Evolutionary conservation across 1,140 invertebrate genomes (phyloP).

Genomic region (Vanessa tameamea): DNA sequence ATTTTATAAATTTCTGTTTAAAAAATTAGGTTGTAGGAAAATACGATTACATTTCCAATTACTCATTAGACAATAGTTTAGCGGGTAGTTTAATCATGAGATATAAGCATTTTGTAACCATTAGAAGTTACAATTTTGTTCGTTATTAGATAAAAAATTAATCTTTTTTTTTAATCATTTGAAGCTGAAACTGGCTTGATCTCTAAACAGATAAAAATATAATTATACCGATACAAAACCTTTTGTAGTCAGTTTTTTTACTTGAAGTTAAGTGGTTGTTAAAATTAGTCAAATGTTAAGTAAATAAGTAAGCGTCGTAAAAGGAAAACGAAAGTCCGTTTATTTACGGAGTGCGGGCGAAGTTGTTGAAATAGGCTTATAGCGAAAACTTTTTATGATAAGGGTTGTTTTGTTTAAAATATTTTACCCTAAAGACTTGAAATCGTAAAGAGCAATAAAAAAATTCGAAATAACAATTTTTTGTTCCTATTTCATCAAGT

Average conservation of each 20-base stretch:
- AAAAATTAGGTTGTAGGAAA: too few species aligned
- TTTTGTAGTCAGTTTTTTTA: not conserved
- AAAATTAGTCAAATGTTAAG: not conserved
- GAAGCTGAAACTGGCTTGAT: too few species aligned
- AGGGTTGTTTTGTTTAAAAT: not conserved
- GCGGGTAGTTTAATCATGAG: too few species aligned
- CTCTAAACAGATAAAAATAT: not conserved
- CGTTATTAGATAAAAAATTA: too few species aligned
- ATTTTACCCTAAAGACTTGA: not conserved
- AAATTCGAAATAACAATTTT: too few species aligned
- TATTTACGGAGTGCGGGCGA: not conserved
- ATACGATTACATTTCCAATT: too few species aligned
- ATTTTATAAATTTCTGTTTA: too few species aligned
- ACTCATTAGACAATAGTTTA: too few species aligned
- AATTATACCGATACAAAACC: not conserved
- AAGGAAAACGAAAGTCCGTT: conserved; percentile 4
- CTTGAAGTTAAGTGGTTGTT: not conserved
- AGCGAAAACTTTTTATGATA: not conserved
- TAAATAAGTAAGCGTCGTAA: not conserved
- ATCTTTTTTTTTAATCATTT: too few species aligned
- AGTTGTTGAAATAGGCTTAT: conserved; percentile 4
- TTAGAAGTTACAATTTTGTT: too few species aligned
- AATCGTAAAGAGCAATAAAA: not conserved
- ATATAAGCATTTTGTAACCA: too few species aligned
- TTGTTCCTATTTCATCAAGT: too few species aligned